A percentile compares a stretch with the other conserved stretches of the same genome.
phyloP scores from a whole-genome alignment of 2,113 vertebrate species.

The Anhinga anhinga region DNA sequence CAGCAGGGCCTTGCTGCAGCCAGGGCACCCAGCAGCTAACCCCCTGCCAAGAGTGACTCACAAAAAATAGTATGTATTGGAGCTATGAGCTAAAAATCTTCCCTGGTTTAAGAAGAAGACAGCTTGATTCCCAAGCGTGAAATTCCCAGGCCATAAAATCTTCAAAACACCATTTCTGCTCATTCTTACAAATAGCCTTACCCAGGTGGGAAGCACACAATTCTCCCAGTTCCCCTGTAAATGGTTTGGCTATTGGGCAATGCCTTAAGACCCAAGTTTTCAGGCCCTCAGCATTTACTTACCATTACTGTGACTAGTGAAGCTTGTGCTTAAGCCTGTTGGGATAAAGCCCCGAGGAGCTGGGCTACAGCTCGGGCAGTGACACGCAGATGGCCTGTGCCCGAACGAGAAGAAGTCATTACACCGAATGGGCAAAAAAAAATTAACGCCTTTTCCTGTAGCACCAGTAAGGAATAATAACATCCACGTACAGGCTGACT shows the following conservation, averaged over 20 bases:
- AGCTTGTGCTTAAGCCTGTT: background rate
- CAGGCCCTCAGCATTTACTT: background rate
- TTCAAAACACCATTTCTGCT: background rate
- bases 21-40: background rate
- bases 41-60: background rate
- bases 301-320: background rate
- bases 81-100: background rate
- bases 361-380: fast-evolving
- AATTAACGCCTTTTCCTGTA: background rate
- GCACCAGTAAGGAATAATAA: background rate
- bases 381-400: background rate
- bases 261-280: background rate
- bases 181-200: background rate
- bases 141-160: background rate
- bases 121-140: background rate
- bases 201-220: background rate
- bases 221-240: background rate
- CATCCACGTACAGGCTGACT: background rate
- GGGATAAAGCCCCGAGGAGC: background rate
- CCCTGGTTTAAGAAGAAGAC: background rate
- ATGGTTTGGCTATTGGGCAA: background rate
- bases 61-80: background rate
- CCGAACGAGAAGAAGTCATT: background rate
- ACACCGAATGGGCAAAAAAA: background rate
- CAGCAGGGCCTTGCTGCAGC: background rate